A percentile compares a stretch with the other conserved stretches of the same genome.
Conservation (phyloP, 1,140 invertebrate species). For the Choristoneura fumiferana region DNA sequence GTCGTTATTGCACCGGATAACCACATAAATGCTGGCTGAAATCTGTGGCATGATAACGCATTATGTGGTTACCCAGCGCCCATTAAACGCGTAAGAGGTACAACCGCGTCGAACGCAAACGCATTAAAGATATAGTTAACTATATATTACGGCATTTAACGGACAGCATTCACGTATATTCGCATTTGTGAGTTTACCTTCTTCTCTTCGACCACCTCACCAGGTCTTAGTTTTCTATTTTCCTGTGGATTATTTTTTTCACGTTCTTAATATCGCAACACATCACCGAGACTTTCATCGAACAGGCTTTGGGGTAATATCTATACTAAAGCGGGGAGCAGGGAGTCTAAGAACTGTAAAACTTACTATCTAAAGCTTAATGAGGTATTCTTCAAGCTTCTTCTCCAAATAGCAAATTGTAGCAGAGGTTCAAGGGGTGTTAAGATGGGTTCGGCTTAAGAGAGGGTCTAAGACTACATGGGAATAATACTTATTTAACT, state of each 20-base stretch:
- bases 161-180: conserved; percentile 72
- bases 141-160: conserved; percentile 67
- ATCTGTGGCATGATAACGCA: neutral
- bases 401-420: conserved; percentile 51
- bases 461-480: conserved; percentile 57
- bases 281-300: conserved; percentile 32
- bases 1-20: conserved; percentile 48
- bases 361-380: conserved; percentile 41
- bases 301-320: conserved; percentile 38
- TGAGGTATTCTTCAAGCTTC: conserved; percentile 49
- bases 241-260: conserved; percentile 77
- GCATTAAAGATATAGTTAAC: conserved; percentile 67
- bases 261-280: conserved; percentile 66
- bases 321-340: conserved; percentile 58
- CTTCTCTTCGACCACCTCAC: conserved; percentile 94
- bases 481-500: conserved; percentile 23
- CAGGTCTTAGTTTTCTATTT: conserved; percentile 91
- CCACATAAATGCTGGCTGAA: conserved; percentile 34
- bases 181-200: conserved; percentile 94
- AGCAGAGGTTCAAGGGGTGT: conserved; percentile 53
- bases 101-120: conserved; percentile 66
- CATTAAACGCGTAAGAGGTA: conserved; percentile 41
- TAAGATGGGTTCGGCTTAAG: conserved; percentile 75
- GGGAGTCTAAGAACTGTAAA: conserved; percentile 54
- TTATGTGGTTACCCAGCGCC: conserved; percentile 59